Conservation (phyloP, 2,797 vertebrate genomes). For the Galaxias olidus region DNA sequence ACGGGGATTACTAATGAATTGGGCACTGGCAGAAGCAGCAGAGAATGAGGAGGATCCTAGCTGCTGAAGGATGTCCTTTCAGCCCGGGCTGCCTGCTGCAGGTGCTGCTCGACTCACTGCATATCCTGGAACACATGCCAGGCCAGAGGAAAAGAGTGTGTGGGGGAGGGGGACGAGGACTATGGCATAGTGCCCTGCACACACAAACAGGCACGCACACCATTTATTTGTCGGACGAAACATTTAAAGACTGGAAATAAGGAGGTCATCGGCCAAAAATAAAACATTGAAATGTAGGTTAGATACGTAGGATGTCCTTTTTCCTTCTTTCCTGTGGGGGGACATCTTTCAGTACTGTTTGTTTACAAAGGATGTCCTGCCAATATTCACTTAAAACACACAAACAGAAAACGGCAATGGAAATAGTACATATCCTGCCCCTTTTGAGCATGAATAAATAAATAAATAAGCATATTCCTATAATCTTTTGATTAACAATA, state of each 20-base stretch:
- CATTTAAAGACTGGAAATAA: constrained; percentile 26
- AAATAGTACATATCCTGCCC: constrained; percentile 33
- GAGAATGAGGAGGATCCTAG: constrained; percentile 14
- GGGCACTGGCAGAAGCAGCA: constrained; percentile 7
- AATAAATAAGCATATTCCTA: no score
- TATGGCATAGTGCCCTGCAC: constrained; percentile 13
- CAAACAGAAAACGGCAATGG: constrained; percentile 19
- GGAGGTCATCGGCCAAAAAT: constrained; percentile 31
- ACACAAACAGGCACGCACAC: constrained; percentile 8
- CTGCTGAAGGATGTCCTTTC: constrained; percentile 41
- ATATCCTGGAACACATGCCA: constrained; percentile 53
- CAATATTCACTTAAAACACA: constrained; percentile 29
- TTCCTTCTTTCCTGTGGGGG: constrained; percentile 48
- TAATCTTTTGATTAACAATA: no score
- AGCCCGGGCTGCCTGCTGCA: constrained; percentile 24
- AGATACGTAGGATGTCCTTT: constrained; percentile 48
- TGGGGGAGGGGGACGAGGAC: neutral
- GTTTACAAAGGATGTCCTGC: constrained; percentile 62
- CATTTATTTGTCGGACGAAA: constrained; percentile 24
- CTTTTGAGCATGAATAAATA: no score
- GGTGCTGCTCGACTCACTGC: constrained; percentile 23
- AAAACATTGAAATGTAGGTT: constrained; percentile 28
- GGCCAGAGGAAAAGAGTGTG: constrained; percentile 27
- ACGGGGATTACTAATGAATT: constrained; percentile 4
- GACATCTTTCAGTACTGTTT: constrained; percentile 45